Percentiles rank a stretch among this genome's conserved stretches.
These are phyloP conservation scores for Myiagra hebetior DNA, from an alignment of 2,113 vertebrate species.

Conservation along the genomic window DNA sequence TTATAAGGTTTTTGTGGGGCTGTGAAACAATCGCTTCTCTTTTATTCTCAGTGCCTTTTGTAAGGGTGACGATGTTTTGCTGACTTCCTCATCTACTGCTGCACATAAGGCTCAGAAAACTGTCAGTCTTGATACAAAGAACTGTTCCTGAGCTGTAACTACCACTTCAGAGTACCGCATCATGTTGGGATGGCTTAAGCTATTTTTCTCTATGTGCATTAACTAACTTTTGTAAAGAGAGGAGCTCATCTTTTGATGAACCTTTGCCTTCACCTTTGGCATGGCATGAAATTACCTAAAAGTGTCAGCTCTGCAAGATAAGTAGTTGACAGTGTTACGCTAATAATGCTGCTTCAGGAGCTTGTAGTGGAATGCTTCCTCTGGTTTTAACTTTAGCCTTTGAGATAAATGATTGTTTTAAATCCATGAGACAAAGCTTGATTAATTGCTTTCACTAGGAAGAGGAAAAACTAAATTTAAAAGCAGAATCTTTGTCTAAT, in stretches of 20 bases:
- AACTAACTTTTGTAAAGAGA: not conserved
- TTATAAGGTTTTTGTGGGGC: not conserved
- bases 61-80: not conserved
- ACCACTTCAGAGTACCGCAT: not conserved
- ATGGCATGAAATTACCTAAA: not conserved
- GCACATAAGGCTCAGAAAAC: not conserved
- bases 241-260: not conserved
- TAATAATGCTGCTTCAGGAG: not conserved
- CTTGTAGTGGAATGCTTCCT: not conserved
- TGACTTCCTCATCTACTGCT: not conserved
- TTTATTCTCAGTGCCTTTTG: not conserved
- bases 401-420: not conserved
- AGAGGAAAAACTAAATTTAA: not conserved
- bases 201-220: not conserved
- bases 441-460: not conserved
- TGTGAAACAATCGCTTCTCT: not conserved
- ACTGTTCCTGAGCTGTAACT: not conserved
- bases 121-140: not conserved
- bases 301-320: not conserved
- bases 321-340: not conserved
- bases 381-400: not conserved
- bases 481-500: not conserved
- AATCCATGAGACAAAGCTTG: not conserved
- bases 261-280: too few species aligned
- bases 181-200: not conserved